Base-by-base conservation (phyloP, 2,888 invertebrate genomes). In the Ditula angustiorana region DNA sequence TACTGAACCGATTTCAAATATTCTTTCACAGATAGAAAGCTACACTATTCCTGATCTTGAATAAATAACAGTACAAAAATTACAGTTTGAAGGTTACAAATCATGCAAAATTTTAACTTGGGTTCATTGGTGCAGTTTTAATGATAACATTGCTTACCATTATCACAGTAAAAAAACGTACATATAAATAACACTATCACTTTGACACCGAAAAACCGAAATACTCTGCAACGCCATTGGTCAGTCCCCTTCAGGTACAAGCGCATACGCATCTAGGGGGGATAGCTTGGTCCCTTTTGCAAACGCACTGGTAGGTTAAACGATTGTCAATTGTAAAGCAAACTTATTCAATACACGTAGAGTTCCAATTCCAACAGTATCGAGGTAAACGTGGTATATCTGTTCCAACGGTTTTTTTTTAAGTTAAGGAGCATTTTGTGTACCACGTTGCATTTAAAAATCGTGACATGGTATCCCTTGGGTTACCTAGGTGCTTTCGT, bases 171-270 rank as follows among this genome's bases (percentile, higher is more conserved):
- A 16, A 24, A 44, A 56, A 44, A 11, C 26, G 21, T 35, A 24
- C n/a, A 11, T 23, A 8, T 28, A 21, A 37, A 60, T 23, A 2
- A 23, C 52, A 28, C 53, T 35, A 52, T 21, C 33, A 11, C 21
- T 11, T 46, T 46, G 24, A 41, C 11, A 37, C 41, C 26, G 30
- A 37, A 5, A 49, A 5, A 49, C 13, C 26, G 21, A 13, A 33
- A 21, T 5, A 44, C 28, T 5, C 26, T 46, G n/a, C 1, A 11
- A 10, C 26, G 7, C 21, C 44, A 63, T 63, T 63, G 63, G 63
- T 1, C 13, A 44, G 24, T 58, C 26, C 24, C 13, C 8, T 5
- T 19, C 63, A 58, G 56, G 62, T 62, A 62, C 21, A 41, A 62
- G 23, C 21, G 16, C 26, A 11, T 24, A 13, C 19, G n/a, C 33